phyloP scores from a whole-genome alignment of 2,113 vertebrate genomes.

The Suncus etruscus region DNA sequence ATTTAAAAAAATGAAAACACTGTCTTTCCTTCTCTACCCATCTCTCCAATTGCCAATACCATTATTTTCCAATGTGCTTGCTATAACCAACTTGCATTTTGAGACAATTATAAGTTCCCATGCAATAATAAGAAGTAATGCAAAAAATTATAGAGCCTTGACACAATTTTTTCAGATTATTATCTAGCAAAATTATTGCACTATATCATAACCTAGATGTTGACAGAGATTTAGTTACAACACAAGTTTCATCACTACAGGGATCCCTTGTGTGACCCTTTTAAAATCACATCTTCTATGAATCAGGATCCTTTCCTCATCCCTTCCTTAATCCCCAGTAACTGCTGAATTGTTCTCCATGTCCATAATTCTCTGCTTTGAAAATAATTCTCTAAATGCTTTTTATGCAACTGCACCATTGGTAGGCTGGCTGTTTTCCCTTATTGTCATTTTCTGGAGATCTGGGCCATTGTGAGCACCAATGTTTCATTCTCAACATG shows the following conservation, averaged over 20 bases:
- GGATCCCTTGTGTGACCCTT: neutral
- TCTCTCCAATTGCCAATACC: no score
- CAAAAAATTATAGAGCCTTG: neutral
- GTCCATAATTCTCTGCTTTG: neutral
- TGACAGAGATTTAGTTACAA: neutral
- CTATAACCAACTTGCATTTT: neutral
- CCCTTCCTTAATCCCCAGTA: neutral
- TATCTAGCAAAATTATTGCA: neutral
- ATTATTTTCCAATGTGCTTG: neutral
- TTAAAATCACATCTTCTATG: neutral
- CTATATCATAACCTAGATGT: neutral
- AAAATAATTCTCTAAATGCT: slow-evolving; percentile 4
- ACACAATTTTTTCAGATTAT: neutral
- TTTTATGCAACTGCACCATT: neutral
- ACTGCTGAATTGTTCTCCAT: neutral
- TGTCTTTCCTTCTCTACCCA: neutral
- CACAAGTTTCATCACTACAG: neutral
- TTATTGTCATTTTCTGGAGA: slow-evolving; percentile 1
- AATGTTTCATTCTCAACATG: neutral
- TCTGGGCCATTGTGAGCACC: neutral
- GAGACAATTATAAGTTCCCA: neutral
- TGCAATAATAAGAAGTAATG: neutral
- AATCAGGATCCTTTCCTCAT: no score
- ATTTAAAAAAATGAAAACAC: neutral
- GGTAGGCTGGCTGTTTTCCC: neutral